These are phyloP conservation scores for Aleiodes sp. DNA, from an alignment of 1,140 invertebrate genomes.

Conservation along the genomic window DNA sequence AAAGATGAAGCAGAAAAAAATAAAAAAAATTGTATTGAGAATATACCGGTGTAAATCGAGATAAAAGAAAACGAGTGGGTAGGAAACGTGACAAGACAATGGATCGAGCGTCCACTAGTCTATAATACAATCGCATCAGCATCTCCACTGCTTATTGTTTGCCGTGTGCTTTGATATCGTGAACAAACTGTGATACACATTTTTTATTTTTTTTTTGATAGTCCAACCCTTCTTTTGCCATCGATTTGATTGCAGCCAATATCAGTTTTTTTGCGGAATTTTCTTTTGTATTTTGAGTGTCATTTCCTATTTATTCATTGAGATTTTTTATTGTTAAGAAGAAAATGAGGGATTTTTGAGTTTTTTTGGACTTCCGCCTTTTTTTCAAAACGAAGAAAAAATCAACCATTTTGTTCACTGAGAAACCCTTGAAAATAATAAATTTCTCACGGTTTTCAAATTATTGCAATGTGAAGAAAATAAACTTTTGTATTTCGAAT, in stretches of 20 bases:
- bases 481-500: no score
- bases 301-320: no score
- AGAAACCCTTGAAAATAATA: no score
- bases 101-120: constrained; percentile 63
- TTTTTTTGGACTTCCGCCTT: no score
- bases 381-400: no score
- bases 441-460: no score
- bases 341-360: no score
- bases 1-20: background rate
- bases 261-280: background rate
- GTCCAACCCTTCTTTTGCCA: background rate
- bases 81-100: constrained; percentile 67
- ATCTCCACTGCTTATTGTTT: constrained; percentile 63
- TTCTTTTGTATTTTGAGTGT: background rate
- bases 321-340: no score
- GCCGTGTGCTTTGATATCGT: constrained; percentile 61
- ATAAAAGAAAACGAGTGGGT: constrained; percentile 65
- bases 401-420: no score
- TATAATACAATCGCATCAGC: constrained; percentile 68
- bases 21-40: no score
- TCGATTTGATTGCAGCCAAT: background rate
- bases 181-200: constrained; percentile 26
- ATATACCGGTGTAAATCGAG: constrained; percentile 56
- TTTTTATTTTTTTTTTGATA: constrained; percentile 1
- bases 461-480: no score